These are phyloP conservation scores for Casuarius casuarius DNA, from an alignment of 2,113 vertebrate species.

Conservation along the genomic window DNA sequence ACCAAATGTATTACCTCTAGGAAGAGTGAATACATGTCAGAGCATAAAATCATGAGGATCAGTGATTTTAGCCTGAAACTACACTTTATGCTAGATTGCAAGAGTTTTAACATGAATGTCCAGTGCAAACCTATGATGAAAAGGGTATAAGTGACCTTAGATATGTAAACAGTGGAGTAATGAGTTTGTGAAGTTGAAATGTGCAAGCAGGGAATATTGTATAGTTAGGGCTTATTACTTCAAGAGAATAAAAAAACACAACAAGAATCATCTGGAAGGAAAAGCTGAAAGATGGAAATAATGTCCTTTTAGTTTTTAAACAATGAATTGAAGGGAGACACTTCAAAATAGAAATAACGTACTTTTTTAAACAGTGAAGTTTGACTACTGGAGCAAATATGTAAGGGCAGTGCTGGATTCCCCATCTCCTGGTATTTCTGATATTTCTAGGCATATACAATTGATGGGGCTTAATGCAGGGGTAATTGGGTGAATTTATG, in stretches of 20 bases:
- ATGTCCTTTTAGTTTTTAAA: not conserved
- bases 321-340: not conserved
- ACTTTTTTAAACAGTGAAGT: not conserved
- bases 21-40: not conserved
- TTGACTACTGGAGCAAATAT: not conserved
- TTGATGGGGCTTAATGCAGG: not conserved
- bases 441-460: not conserved
- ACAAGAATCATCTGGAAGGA: not conserved
- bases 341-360: not conserved
- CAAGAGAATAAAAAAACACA: not conserved
- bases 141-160: not conserved
- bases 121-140: not conserved
- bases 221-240: not conserved
- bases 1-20: not conserved
- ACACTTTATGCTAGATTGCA: not conserved
- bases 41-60: not conserved
- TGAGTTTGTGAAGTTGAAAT: not conserved
- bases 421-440: not conserved
- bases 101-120: not conserved
- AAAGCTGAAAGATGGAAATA: not conserved
- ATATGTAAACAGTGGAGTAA: not conserved
- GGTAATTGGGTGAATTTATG: constrained; percentile 34
- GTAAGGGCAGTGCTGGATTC: not conserved
- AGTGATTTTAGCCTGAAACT: not conserved
- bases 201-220: not conserved